A percentile compares a stretch with the other conserved stretches of the same genome.
These are phyloP conservation scores for Tetheella fluctuosa DNA, from an alignment of 2,888 invertebrate genomes.

Conservation along the genomic window DNA sequence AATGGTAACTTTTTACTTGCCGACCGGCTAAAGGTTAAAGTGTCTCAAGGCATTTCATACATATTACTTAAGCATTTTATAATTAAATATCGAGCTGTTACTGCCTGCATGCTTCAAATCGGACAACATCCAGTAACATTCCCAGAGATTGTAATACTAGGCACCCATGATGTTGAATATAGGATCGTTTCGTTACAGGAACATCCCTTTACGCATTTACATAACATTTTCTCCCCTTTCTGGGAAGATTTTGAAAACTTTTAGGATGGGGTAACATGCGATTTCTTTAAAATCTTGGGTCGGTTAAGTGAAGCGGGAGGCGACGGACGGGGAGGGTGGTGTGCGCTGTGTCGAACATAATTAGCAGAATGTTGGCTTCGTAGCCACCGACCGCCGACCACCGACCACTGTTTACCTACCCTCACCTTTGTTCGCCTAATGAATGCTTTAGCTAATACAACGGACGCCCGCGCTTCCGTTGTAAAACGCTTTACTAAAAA, in stretches of 20 bases:
- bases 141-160: not conserved
- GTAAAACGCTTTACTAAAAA: not conserved
- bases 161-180: not conserved
- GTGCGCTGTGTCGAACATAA: constrained; percentile 3
- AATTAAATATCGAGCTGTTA: not conserved
- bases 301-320: not conserved
- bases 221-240: not conserved
- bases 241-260: not conserved
- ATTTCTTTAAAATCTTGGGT: not conserved
- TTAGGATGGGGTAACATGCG: not conserved
- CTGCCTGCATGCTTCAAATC: not conserved
- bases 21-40: constrained; percentile 3
- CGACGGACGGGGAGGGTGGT: not conserved
- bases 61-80: not conserved
- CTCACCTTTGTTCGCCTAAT: constrained; percentile 7
- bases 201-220: not conserved
- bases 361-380: not conserved
- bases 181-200: not conserved
- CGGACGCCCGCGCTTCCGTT: not conserved
- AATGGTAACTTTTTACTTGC: not conserved
- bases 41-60: not conserved
- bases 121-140: not conserved
- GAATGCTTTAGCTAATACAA: constrained; percentile 7
- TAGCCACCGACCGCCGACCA: not conserved
- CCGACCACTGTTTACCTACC: not conserved